A percentile compares a stretch with the other conserved stretches of the same genome.
These are phyloP conservation scores for Mythimna ferrago DNA, from an alignment of 2,888 invertebrate genomes.

Conservation along the genomic window DNA sequence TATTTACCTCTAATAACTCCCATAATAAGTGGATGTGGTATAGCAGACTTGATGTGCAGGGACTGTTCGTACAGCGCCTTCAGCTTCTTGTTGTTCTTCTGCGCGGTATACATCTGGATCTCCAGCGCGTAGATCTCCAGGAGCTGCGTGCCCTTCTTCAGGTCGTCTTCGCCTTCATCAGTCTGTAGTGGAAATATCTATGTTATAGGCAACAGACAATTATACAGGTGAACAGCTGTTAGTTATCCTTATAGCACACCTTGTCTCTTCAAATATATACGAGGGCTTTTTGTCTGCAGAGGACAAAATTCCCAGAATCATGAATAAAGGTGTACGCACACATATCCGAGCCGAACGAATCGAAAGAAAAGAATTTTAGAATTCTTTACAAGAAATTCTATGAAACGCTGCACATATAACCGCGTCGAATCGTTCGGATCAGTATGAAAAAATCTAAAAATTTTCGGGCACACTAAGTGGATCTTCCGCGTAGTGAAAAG, in stretches of 20 bases:
- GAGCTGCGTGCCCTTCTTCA: slow-evolving; percentile 99
- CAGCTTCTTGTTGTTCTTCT: slow-evolving; percentile 99
- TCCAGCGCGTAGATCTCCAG: slow-evolving; percentile 99
- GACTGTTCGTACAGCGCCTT: slow-evolving; percentile 99
- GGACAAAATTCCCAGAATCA: no score
- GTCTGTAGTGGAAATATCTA: slow-evolving; percentile 90
- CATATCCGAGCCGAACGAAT: no score
- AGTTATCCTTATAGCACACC: background rate
- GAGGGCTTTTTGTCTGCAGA: no score
- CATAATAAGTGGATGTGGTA: slow-evolving; percentile 99
- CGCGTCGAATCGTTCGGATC: no score
- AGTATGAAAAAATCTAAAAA: no score
- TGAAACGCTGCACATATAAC: no score
- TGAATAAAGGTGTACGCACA: no score
- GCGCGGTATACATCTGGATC: slow-evolving; percentile 99
- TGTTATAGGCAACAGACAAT: slow-evolving; percentile 36
- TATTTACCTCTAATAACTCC: slow-evolving; percentile 97
- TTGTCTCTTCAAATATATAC: background rate
- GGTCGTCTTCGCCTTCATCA: slow-evolving; percentile 99
- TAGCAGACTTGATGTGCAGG: slow-evolving; percentile 99
- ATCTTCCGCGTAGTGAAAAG: no score
- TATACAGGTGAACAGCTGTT: slow-evolving; percentile 26
- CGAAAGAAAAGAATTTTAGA: no score
- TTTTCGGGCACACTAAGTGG: no score
- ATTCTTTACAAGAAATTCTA: no score